Conservation (phyloP, 2,113 vertebrate genomes). For the Podarcis raffonei region DNA sequence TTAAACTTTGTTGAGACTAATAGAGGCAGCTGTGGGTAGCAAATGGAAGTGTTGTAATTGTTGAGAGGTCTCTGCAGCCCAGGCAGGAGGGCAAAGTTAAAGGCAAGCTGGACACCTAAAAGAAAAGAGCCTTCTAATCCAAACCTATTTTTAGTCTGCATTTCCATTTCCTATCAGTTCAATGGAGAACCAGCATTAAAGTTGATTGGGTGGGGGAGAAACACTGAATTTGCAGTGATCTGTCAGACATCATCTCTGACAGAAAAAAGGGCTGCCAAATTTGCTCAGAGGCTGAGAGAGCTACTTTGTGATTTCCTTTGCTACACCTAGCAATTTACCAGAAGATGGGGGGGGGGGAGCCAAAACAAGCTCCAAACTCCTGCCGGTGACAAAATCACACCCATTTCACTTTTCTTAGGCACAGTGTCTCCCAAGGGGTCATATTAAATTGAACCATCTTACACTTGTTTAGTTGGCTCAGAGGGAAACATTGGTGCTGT, state of each 20-base stretch:
- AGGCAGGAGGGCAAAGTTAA: slow-evolving; percentile 51
- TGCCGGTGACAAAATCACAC: slow-evolving; percentile 16
- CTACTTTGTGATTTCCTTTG: slow-evolving; percentile 12
- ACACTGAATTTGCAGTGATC: slow-evolving; percentile 38
- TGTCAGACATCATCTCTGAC: slow-evolving; percentile 39
- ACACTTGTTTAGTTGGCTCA: slow-evolving; percentile 27
- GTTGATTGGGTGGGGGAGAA: neutral
- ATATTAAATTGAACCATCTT: slow-evolving; percentile 2
- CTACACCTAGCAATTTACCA: slow-evolving; percentile 15
- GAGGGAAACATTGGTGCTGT: slow-evolving; percentile 3
- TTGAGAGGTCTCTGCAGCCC: slow-evolving; percentile 32
- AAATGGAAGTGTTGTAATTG: slow-evolving; percentile 13
- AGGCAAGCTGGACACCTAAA: slow-evolving; percentile 18
- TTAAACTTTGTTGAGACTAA: slow-evolving; percentile 51
- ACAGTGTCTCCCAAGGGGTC: neutral
- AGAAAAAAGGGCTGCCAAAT: neutral
- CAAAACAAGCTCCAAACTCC: neutral
- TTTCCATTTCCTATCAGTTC: slow-evolving; percentile 26
- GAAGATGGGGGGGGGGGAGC: neutral
- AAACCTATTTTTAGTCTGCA: slow-evolving; percentile 10
- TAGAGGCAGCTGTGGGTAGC: slow-evolving; percentile 36
- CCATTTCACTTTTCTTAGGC: slow-evolving; percentile 20
- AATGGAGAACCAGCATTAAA: slow-evolving; percentile 45
- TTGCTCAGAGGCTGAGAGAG: slow-evolving; percentile 36
- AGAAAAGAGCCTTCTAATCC: slow-evolving; percentile 41